Evolutionary conservation across 2,113 vertebrate genomes (phyloP).

Genomic region (Oryzias curvinotus): DNA sequence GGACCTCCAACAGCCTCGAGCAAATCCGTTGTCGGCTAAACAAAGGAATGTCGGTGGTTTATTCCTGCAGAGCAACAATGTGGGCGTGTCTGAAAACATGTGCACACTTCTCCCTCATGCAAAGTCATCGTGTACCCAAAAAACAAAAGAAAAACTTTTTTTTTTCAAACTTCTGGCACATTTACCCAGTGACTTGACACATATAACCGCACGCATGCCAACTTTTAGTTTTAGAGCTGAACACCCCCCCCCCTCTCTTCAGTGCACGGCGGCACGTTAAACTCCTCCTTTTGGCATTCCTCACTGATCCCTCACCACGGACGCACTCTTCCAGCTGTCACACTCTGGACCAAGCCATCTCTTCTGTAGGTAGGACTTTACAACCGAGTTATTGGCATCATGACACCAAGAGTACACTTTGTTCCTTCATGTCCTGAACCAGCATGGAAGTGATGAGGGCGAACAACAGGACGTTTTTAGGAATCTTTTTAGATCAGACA

Average conservation of each 20-base stretch:
- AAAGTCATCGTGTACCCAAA: too few species aligned
- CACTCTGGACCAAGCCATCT: constrained; percentile 32
- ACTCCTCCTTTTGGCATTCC: constrained; percentile 4
- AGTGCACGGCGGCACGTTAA: constrained; percentile 12
- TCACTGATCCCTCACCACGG: constrained; percentile 13
- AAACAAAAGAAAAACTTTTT: too few species aligned
- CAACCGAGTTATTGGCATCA: not conserved
- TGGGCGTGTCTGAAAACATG: too few species aligned
- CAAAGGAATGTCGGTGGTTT: too few species aligned
- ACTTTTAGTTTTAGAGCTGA: constrained; percentile 20
- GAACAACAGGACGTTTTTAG: not conserved
- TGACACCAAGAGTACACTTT: constrained; percentile 37
- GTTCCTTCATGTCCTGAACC: constrained; percentile 6
- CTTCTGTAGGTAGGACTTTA: constrained; percentile 46
- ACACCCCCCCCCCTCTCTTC: constrained; percentile 16
- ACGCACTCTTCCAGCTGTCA: constrained; percentile 4
- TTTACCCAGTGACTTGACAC: not conserved
- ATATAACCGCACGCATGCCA: constrained; percentile 16
- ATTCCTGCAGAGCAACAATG: too few species aligned
- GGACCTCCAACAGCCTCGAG: too few species aligned
- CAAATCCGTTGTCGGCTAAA: too few species aligned
- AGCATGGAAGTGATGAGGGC: constrained; percentile 2
- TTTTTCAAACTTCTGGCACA: too few species aligned
- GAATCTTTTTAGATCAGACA: too few species aligned
- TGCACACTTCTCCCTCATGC: too few species aligned